phyloP scores from a whole-genome alignment of 2,113 vertebrate species.

The Tupaia tana region DNA sequence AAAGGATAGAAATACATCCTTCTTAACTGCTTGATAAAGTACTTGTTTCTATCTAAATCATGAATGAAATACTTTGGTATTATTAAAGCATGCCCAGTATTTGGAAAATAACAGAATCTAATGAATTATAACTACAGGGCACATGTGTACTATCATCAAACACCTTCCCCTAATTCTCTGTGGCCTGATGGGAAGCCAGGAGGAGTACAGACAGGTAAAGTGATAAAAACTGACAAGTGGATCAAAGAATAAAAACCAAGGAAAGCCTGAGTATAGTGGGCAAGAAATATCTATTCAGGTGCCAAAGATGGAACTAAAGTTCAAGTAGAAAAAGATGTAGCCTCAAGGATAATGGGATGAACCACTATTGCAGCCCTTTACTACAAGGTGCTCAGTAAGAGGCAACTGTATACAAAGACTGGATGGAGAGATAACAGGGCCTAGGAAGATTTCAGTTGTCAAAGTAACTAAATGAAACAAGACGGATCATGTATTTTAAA shows the following conservation, averaged over 20 bases:
- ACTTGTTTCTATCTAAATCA: neutral
- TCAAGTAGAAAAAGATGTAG: neutral
- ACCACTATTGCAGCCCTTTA: neutral
- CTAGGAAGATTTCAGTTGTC: neutral
- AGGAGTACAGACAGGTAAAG: neutral
- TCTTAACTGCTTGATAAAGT: neutral
- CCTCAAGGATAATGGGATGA: neutral
- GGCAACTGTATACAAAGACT: neutral
- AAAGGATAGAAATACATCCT: neutral
- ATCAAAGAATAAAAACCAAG: neutral
- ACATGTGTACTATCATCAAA: neutral
- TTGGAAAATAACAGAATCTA: neutral
- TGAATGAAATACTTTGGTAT: neutral
- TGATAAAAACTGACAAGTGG: neutral
- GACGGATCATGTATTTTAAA: neutral
- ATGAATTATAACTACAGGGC: neutral
- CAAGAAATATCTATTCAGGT: neutral
- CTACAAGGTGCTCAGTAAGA: neutral
- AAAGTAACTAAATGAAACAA: slow-evolving; percentile 30
- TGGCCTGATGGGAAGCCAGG: neutral
- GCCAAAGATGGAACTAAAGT: neutral
- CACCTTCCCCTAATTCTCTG: neutral
- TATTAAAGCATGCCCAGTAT: neutral
- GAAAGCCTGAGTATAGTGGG: neutral
- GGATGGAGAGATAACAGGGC: neutral